Percentiles rank a stretch among this genome's conserved stretches.
These are phyloP conservation scores for Tretioscincus oriximinensis DNA, from an alignment of 2,113 vertebrate genomes.

Conservation along the genomic window DNA sequence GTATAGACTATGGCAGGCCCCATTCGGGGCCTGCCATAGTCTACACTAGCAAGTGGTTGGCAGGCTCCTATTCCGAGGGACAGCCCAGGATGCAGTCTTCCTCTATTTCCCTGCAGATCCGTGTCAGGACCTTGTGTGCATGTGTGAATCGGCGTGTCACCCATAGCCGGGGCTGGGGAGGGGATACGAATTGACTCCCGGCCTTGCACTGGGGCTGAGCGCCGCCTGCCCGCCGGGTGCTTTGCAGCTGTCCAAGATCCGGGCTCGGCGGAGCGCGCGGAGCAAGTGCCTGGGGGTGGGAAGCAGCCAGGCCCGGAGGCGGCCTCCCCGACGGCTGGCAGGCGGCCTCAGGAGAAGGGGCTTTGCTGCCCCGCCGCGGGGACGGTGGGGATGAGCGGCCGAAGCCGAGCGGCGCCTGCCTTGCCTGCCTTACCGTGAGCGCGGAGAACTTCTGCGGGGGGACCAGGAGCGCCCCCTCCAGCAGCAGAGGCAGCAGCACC, in stretches of 20 bases:
- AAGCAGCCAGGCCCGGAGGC: not conserved
- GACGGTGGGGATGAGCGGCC: not conserved
- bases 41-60: too few relatives aligned
- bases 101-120: too few relatives aligned
- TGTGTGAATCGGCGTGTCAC: not conserved
- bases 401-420: too few relatives aligned
- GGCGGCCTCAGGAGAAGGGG: not conserved
- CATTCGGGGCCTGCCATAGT: too few relatives aligned
- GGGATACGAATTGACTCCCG: not conserved
- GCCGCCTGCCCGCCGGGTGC: not conserved
- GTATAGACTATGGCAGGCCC: too few relatives aligned
- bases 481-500: conserved; percentile 60
- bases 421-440: conserved; percentile 69
- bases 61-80: too few relatives aligned
- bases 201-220: not conserved
- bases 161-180: not conserved
- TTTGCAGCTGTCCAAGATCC: not conserved
- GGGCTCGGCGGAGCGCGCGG: not conserved
- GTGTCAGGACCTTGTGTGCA: not conserved
- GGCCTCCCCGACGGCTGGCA: too few relatives aligned
- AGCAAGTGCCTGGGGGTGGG: not conserved
- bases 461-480: conserved; percentile 61
- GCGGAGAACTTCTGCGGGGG: conserved; percentile 75
- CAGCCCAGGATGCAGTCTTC: too few relatives aligned
- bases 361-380: not conserved